Conservation (phyloP, 2,797 vertebrate species). For the Trichosurus vulpecula region DNA sequence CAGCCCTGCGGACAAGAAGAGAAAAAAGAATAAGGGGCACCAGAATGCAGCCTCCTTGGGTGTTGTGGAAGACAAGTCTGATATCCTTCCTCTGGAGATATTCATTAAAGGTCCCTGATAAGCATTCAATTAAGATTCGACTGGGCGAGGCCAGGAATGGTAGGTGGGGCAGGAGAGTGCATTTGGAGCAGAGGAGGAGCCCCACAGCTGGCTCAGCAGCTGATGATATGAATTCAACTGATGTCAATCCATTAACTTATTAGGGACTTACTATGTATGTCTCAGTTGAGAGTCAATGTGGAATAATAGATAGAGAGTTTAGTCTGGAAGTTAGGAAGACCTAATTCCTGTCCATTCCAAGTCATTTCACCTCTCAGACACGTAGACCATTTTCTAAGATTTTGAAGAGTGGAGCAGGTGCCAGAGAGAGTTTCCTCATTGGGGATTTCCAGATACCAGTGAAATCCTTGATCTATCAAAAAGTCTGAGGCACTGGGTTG, state of each 20-base stretch:
- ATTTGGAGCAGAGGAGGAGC: not conserved
- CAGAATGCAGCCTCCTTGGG: not conserved
- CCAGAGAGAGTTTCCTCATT: not conserved
- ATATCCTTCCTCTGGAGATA: not conserved
- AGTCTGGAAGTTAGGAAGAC: not conserved
- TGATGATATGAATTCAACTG: not conserved
- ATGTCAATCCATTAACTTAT: not conserved
- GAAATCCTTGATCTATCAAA: not conserved
- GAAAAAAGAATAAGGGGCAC: slow-evolving; percentile 49
- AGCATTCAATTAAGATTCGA: not conserved
- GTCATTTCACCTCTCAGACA: not conserved
- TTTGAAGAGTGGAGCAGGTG: not conserved
- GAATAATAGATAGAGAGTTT: not conserved
- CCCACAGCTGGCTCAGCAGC: not conserved
- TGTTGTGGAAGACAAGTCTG: slow-evolving; percentile 42
- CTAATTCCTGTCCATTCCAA: no score
- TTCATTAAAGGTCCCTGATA: not conserved
- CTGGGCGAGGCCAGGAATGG: not conserved
- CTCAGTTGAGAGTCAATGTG: not conserved
- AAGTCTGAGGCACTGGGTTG: not conserved
- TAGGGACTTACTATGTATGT: not conserved
- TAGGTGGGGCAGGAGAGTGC: not conserved
- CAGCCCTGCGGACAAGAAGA: slow-evolving; percentile 71
- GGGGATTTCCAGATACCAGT: not conserved
- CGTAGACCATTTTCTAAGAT: not conserved